Base-by-base conservation (phyloP, 2,888 invertebrate genomes). In the Ophraella communa region DNA sequence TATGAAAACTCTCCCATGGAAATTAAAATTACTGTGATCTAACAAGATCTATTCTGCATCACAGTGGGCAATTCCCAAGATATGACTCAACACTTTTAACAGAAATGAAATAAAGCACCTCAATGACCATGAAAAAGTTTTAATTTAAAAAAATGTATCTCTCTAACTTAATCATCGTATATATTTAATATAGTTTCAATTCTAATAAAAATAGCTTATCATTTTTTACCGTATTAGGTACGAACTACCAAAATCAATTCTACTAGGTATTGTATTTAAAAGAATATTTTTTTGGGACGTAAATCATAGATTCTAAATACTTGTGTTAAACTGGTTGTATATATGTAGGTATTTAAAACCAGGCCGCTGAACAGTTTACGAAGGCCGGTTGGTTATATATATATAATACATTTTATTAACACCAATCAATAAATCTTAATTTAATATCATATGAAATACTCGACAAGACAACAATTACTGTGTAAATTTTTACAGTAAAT, bases 31-130 rank as follows among this genome's bases (percentile, higher is more conserved):
- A n/a, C n/a, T n/a, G n/a, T n/a, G n/a, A n/a, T n/a, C n/a, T n/a
- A n/a, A n/a, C n/a, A n/a, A 44, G 10, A 45, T 1, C 3, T 7
- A 20, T 21, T 21, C 14, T 4, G 45, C 21, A 45, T n/a, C 45
- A 42, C 2, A 21, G 21, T 5, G 21, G n/a, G 45, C 21, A 45
- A 45, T 45, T 45, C 45, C 45, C 20, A 45, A 45, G 45, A 21
- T 45, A 10, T 45, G 45, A 45, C 20, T 45, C 45, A 45, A 45
- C 21, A 47, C 47, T 47, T 47, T 47, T 47, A 23, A 47, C 23
- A 47, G 47, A 23, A 21, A 23, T 47, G 47, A 47, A 11, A 23
- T n/a, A 47, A 47, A 14, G 17, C 14, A 39, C 39, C 39, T 39
- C 4, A 3, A 39, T n/a, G 14, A 39, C 35, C 35, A 5, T 35